phyloP scores from a whole-genome alignment of 2,113 vertebrate species.

The Redunca redunca region DNA sequence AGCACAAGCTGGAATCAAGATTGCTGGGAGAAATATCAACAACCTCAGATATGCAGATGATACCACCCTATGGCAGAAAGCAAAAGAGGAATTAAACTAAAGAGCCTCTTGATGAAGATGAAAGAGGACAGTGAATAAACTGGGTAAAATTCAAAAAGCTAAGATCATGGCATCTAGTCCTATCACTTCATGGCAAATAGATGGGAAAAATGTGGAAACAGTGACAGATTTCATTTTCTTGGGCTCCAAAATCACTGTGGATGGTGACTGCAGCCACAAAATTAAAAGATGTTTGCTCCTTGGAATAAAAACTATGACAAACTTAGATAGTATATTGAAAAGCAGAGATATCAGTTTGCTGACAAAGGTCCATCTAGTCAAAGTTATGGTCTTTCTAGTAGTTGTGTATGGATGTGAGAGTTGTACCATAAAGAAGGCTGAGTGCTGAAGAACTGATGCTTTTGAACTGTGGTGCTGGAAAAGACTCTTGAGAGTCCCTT shows the following conservation, averaged over 20 bases:
- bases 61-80: background rate
- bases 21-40: background rate
- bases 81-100: background rate
- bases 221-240: background rate
- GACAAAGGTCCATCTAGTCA: background rate
- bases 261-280: background rate
- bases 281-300: background rate
- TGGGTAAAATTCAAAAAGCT: background rate
- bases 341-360: background rate
- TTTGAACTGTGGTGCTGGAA: background rate
- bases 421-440: background rate
- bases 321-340: background rate
- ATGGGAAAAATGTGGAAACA: background rate
- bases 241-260: background rate
- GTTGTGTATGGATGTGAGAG: background rate
- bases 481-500: background rate
- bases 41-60: background rate
- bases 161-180: background rate
- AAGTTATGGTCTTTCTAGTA: background rate
- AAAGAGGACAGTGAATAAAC: background rate
- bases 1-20: background rate
- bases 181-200: background rate
- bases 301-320: background rate
- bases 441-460: background rate
- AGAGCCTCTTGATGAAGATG: background rate